Conservation (phyloP, 2,888 invertebrate genomes). For the Eupithecia abbreviata region DNA sequence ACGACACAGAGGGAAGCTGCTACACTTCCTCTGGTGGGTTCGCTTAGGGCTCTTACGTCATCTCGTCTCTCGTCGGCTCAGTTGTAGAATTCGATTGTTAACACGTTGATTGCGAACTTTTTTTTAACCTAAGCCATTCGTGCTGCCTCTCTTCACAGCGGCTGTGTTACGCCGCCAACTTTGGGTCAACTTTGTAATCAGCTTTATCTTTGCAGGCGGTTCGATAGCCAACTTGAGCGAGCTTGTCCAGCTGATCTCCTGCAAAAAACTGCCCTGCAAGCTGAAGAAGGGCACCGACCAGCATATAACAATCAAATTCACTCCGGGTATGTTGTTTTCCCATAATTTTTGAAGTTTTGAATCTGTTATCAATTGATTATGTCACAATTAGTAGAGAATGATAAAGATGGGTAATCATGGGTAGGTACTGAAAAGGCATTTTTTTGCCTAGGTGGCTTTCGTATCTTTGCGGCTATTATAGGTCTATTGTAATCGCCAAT, state of each 20-base stretch:
- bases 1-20: not conserved
- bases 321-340: constrained; percentile 77
- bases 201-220: constrained; percentile 69
- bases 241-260: constrained; percentile 83
- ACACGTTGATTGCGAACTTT: too few species aligned
- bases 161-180: not conserved
- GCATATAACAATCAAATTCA: constrained; percentile 83
- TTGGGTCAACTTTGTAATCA: not conserved
- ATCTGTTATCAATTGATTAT: not conserved
- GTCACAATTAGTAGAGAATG: too few species aligned
- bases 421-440: too few species aligned
- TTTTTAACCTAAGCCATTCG: too few species aligned
- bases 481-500: too few species aligned
- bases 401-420: too few species aligned
- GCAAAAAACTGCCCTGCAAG: constrained; percentile 86
- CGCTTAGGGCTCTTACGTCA: too few species aligned
- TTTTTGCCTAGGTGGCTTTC: too few species aligned
- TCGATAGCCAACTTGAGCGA: constrained; percentile 64
- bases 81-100: too few species aligned
- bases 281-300: constrained; percentile 85
- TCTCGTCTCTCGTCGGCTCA: too few species aligned
- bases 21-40: not conserved
- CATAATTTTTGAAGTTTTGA: not conserved
- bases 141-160: too few species aligned
- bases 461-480: too few species aligned